Evolutionary conservation across 2,888 invertebrate genomes (phyloP).

Genomic region (Protophormia terraenovae): DNA sequence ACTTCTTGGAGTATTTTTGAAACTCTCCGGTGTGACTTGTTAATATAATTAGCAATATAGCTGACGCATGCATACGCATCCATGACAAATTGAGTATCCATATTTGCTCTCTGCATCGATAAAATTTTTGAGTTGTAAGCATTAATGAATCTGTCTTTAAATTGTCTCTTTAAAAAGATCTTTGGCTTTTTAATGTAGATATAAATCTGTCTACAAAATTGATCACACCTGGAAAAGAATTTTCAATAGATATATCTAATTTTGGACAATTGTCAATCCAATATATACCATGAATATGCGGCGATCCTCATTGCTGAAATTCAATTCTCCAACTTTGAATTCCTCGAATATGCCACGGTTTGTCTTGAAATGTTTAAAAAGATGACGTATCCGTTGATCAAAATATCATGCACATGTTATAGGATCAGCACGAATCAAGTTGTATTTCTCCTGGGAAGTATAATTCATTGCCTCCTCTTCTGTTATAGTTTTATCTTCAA

Average conservation of each 20-base stretch:
- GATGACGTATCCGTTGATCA: slow-evolving; percentile 30
- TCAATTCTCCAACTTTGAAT: slow-evolving; percentile 10
- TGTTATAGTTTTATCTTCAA: not conserved
- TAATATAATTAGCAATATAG: slow-evolving; percentile 57
- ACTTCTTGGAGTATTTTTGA: slow-evolving; percentile 48
- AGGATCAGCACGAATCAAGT: slow-evolving; percentile 32
- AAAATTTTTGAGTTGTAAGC: slow-evolving; percentile 26
- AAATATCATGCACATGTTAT: slow-evolving; percentile 52
- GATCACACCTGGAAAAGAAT: not conserved
- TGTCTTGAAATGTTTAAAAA: slow-evolving; percentile 41
- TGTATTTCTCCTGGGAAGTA: not conserved
- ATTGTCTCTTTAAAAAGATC: slow-evolving; percentile 34
- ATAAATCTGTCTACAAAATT: not conserved
- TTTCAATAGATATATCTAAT: not conserved
- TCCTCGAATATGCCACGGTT: slow-evolving; percentile 4
- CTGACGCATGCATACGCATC: slow-evolving; percentile 45
- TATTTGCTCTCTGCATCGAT: slow-evolving; percentile 30
- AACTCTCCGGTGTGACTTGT: slow-evolving; percentile 55
- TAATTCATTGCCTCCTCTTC: slow-evolving; percentile 25
- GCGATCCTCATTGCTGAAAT: slow-evolving; percentile 51
- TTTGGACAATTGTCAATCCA: slow-evolving; percentile 29
- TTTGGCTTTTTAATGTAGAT: slow-evolving; percentile 24
- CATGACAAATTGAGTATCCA: slow-evolving; percentile 55
- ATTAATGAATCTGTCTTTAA: slow-evolving; percentile 30
- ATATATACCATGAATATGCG: slow-evolving; percentile 45